Base-by-base conservation (phyloP, 1,140 invertebrate species). In the Drosophila bipectinata region DNA sequence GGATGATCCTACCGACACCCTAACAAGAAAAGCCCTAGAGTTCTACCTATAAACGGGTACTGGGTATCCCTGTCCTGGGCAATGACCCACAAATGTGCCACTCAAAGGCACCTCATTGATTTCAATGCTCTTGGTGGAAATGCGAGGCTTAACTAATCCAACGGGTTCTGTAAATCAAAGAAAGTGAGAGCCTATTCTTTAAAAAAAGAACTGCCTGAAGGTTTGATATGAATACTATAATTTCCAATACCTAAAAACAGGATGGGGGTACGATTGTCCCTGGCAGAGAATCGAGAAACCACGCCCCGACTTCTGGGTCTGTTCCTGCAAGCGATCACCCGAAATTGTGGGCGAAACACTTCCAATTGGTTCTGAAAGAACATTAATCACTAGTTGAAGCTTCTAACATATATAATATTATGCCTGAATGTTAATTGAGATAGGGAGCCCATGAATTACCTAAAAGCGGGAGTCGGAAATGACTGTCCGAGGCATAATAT, bases 31-130 rank as follows among this genome's bases (percentile, higher is more conserved):
- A 45, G 24, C 47, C 12, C 73, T 64, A 28, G n/a, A 12, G 21
- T 51, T 84, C 79, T 93, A 96, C 95, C 95, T 95, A 93, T 95
- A 95, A 75, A 93, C 84, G 61, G 95, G 95, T 60, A 95, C 93
- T 63, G 95, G 95, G 92, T 92, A 95, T 6, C 93, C 94, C 92
- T 96, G 95, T 34, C 94, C 94, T 21, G 94, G 94, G 91, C 95
- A 95, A 62, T 95, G 92, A 4, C 79, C 79, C 8, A 91, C 77
- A 73, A 91, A 91, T 7, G 72, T 77, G 12, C 52, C 71, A 26
- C 26, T 18, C 41, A 73, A 14, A 15, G 71, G 59, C 7, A 91
- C 54, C 14, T 90, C 82, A 59, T 68, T 88, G 14, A 90, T 74
- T 26, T 91, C 89, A 57, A 91, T 91, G 52, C 79, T 90, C 53